Base-by-base conservation (phyloP, 2,888 invertebrate genomes). In the Andrena flavipes region DNA sequence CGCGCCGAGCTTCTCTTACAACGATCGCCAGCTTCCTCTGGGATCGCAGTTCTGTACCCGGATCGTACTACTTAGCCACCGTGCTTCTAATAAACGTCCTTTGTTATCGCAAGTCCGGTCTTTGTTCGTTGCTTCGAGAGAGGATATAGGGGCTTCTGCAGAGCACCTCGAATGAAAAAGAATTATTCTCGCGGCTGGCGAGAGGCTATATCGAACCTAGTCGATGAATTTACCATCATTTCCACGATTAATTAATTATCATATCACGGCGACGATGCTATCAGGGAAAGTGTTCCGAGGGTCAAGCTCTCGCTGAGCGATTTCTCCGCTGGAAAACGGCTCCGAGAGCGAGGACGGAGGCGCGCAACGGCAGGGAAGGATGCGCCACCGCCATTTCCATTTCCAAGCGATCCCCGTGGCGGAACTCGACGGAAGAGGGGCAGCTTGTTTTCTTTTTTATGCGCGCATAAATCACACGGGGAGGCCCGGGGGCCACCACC, bases 401-500 rank as follows among this genome's bases (percentile, higher is more conserved):
- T 86, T 86, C 76, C 80, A 75, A 72, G 79, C 80, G 82, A 86
- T 79, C 81, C 87, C 65, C 65, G 16, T 60, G 51, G 33, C 49
- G 51, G 35, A 60, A 70, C 13, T 48, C 13, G 4, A 26, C 42
- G 20, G 59, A 23, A 23, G 72, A 54, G 76, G 26, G 60, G 54
- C 13, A 65, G 73, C 64, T 77, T 88, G 85, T 87, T 88, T 88
- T 81, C 77, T 88, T 88, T 88, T 88, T 88, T 88, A 87, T 80
- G 81, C 82, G 82, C 76, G 87, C 87, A 88, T 88, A 88, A 88
- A 88, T 88, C 88, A 87, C 83, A 80, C 80, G 75, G 80, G 80
- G 74, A 77, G 76, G 79, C 75, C 64, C 67, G 64, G 78, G 16
- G 80, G 82, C 78, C 29, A n/a, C 26, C 26, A 80, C 60, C 75